Evolutionary conservation across 2,888 invertebrate genomes (phyloP).

Genomic region (Dasysyrphus albostriatus): DNA sequence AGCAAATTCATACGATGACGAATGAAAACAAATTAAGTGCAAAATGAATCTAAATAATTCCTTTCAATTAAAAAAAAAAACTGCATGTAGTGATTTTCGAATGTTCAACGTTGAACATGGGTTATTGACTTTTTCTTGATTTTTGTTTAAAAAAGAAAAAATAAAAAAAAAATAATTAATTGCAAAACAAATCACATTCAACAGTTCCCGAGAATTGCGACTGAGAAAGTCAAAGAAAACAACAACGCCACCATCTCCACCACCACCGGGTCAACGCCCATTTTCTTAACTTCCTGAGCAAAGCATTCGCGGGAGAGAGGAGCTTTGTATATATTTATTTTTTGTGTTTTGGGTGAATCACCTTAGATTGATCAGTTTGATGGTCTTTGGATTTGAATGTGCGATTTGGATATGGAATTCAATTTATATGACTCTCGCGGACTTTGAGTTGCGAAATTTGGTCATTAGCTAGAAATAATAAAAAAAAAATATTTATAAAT

Average conservation of each 20-base stretch:
- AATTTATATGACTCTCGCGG: conserved; percentile 39
- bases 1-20: conserved; percentile 48
- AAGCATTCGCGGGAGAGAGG: neutral
- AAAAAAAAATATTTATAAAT: conserved; percentile 21
- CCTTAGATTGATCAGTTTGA: conserved; percentile 35
- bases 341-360: conserved; percentile 47
- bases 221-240: conserved; percentile 2
- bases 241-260: neutral
- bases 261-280: conserved; percentile 71
- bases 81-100: conserved; percentile 34
- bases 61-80: conserved; percentile 5
- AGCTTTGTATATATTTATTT: neutral
- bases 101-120: conserved; percentile 28
- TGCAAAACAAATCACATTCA: conserved; percentile 75
- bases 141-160: neutral
- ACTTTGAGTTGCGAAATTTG: conserved; percentile 50
- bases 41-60: conserved; percentile 22
- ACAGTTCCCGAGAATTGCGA: conserved; percentile 57
- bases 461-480: conserved; percentile 52
- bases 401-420: conserved; percentile 53
- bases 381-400: conserved; percentile 27
- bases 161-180: conserved; percentile 53
- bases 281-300: conserved; percentile 51
- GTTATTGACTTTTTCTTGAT: conserved; percentile 56
- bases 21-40: conserved; percentile 16